These are phyloP conservation scores for Acleris sparsana DNA, from an alignment of 2,888 invertebrate species.

Conservation along the genomic window DNA sequence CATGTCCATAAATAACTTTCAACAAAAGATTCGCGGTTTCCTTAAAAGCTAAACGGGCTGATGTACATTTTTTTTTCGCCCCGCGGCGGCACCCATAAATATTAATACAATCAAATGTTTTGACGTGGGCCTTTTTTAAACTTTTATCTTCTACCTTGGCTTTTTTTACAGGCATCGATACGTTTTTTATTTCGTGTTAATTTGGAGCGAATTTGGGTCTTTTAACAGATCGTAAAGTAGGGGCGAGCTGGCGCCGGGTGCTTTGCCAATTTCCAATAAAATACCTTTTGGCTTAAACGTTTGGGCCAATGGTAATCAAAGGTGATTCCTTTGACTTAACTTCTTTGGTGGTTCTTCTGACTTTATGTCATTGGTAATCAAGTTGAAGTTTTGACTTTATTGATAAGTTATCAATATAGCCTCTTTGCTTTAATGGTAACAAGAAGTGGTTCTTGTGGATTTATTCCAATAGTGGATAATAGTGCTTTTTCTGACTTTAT, in stretches of 20 bases:
- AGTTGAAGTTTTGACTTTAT: too few species aligned
- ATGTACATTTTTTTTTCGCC: constrained; percentile 80
- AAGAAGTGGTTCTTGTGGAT: too few species aligned
- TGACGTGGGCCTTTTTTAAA: constrained; percentile 83
- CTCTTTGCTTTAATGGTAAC: too few species aligned
- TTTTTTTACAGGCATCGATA: constrained; percentile 78
- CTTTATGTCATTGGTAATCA: too few species aligned
- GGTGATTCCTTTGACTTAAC: background rate
- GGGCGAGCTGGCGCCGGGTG: constrained; percentile 73
- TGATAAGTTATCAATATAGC: too few species aligned
- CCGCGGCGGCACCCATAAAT: constrained; percentile 80
- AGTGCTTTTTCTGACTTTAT: too few species aligned
- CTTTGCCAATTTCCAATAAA: constrained; percentile 40
- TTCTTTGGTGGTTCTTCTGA: too few species aligned
- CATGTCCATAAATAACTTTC: constrained; percentile 78
- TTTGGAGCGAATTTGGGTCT: constrained; percentile 82
- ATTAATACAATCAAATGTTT: constrained; percentile 85
- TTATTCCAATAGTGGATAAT: too few species aligned
- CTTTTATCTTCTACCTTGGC: constrained; percentile 80
- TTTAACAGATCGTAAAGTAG: constrained; percentile 84
- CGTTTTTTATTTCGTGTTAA: constrained; percentile 83
- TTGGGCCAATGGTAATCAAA: background rate
- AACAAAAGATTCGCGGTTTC: constrained; percentile 82
- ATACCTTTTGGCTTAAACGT: background rate
- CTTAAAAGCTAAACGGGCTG: constrained; percentile 82